Evolutionary conservation across 1,140 invertebrate species (phyloP).

Genomic region (Cyrtorhinus lividipennis): DNA sequence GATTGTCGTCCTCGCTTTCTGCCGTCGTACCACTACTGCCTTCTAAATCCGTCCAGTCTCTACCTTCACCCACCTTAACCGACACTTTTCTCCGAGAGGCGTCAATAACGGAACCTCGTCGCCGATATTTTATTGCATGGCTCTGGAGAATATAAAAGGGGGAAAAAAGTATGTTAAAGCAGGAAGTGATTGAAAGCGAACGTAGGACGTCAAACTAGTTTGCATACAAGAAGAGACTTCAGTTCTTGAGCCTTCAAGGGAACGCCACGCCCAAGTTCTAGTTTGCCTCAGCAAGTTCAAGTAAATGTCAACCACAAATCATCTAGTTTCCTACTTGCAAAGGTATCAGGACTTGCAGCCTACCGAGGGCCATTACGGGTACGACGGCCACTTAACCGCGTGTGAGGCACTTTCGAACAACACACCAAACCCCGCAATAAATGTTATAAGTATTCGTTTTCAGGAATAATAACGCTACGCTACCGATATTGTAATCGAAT

Average conservation of each 20-base stretch:
- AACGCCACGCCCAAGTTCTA: conserved; percentile 2
- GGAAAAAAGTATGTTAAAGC: background rate
- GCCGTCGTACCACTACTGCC: no score
- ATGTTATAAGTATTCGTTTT: no score
- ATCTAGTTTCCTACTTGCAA: background rate
- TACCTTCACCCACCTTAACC: no score
- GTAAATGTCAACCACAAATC: conserved; percentile 8
- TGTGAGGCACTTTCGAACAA: background rate
- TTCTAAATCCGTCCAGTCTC: no score
- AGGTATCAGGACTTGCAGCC: no score
- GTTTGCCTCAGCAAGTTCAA: background rate
- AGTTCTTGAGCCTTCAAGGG: background rate
- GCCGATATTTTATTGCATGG: background rate
- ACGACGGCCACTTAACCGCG: background rate
- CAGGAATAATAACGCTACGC: no score
- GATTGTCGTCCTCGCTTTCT: no score
- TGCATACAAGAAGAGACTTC: conserved; percentile 5
- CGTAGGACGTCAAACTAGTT: conserved; percentile 1
- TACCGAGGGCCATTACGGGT: background rate
- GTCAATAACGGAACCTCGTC: background rate
- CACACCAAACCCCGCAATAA: no score
- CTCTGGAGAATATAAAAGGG: background rate
- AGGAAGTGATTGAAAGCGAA: background rate
- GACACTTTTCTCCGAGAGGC: no score
- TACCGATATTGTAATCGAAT: no score